Evolutionary conservation across 2,888 invertebrate species (phyloP), one percentile per base, ranked within the genome.

Genomic region (Watsonalla cultraria): DNA sequence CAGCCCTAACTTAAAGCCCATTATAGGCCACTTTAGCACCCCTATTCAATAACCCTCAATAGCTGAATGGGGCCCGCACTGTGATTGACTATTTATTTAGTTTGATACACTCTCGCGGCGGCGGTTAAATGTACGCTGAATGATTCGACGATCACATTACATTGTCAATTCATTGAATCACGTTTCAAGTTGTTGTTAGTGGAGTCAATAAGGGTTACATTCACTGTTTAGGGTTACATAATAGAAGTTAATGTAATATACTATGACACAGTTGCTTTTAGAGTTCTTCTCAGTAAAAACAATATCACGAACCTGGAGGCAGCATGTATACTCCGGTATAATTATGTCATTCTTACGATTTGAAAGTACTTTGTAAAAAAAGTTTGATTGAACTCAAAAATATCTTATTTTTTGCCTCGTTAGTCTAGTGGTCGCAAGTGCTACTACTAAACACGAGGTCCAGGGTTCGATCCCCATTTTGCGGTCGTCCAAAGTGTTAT

Each of bases 111-210:
- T 49, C 37, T 37, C 37, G 47, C 47, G 68, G 63, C 65, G 65
- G 61, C 70, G 68, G 73, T 75, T 76, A 74, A 78, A 77, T 71
- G 74, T 70, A 65, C 63, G 76, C 66, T 80, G 78, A 83, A 87
- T 88, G 87, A 87, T 86, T 84, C 74, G 79, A 84, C 87, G 82
- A 86, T 88, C 82, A 87, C 75, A 64, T 69, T 68, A 51, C 57
- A 56, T 68, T 66, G 82, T 72, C 78, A 80, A 81, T 82, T 84
- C 83, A 87, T 88, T 86, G 82, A 82, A 81, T 82, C 72, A 80
- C 80, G 71, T 72, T 78, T 74, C 69, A 59, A 55, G 53, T 56
- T 57, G 53, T 60, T 47, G 54, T 49, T 55, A 56, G 54, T 60
- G 54, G 53, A 54, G 52, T 60, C 57, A 33, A 45, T 14, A 37